Base-by-base conservation (phyloP, 2,888 invertebrate species). In the Cremastinae sp. region DNA sequence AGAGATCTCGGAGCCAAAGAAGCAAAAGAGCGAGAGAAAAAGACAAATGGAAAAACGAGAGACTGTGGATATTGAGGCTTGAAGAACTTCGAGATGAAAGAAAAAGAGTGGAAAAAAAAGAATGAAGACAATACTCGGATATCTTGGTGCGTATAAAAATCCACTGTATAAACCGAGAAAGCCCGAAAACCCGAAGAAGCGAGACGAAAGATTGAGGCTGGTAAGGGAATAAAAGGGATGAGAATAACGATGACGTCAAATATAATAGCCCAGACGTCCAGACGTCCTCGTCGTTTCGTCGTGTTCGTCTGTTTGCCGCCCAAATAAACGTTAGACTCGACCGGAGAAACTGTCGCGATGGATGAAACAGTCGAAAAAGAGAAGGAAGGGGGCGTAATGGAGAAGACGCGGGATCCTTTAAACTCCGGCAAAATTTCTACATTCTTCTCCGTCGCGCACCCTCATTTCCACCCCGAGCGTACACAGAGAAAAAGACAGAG, bases 261-360 rank as follows among this genome's bases (percentile, higher is more conserved):
- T 74, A 80, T 78, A 74, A 79, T 75, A 62, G 77, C 69, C 61
- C 72, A 78, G 79, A 75, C 79, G 66, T 70, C 75, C 75, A 78
- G 76, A 79, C 76, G 43, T 74, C 65, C 65, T 73, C 49, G 49
- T 59, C 56, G 47, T 68, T 39, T 56, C 62, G 37, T 61, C 65
- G 22, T 43, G n/a, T 51, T 65, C 65, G 71, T 62, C 18, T 76
- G 68, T 62, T 78, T 73, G 66, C 64, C 69, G 53, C 58, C 73
- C 56, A 76, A 79, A 78, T 78, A 78, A 79, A 79, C 76, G 78
- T 59, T 68, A 71, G 66, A 47, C 41, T 51, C 20, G n/a, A 69
- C 56, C 72, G 51, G 47, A 59, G 56, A 64, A 28, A 28, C 28
- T 28, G 28, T 49, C 41, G 37, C 70, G 53, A 55, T 58, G 47